Evolutionary conservation across 2,113 vertebrate species (phyloP).

Genomic region (Meleagris gallopavo): DNA sequence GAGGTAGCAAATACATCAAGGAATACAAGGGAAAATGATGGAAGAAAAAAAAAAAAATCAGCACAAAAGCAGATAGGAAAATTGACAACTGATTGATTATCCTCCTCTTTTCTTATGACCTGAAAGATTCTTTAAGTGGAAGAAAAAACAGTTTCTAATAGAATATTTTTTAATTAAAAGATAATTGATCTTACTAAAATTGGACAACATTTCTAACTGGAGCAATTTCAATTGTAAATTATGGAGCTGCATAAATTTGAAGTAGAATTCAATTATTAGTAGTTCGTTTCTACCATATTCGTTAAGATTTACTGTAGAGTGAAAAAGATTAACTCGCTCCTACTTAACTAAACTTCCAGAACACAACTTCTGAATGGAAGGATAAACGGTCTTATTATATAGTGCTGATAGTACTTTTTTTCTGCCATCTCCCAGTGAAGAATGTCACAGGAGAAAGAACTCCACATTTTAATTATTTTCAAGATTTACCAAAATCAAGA

Average conservation of each 20-base stretch:
- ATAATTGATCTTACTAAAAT: neutral
- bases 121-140: neutral
- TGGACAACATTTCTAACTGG: neutral
- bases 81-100: neutral
- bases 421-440: rapidly evolving
- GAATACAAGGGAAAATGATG: neutral
- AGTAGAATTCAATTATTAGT: neutral
- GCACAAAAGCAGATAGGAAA: neutral
- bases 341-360: neutral
- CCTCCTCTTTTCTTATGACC: neutral
- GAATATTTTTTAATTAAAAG: neutral
- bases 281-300: neutral
- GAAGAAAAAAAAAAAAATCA: neutral
- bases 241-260: neutral
- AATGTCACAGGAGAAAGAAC: neutral
- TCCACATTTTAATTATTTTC: neutral
- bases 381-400: neutral
- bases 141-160: neutral
- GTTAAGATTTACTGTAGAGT: neutral
- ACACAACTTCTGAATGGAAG: neutral
- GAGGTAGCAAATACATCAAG: neutral
- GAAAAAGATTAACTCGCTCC: no score
- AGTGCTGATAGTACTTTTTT: neutral
- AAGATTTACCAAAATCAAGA: neutral
- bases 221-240: neutral